A percentile compares a stretch with the other conserved stretches of the same genome.
These are phyloP conservation scores for Perodicticus potto DNA, from an alignment of 2,797 vertebrate species.

Conservation along the genomic window DNA sequence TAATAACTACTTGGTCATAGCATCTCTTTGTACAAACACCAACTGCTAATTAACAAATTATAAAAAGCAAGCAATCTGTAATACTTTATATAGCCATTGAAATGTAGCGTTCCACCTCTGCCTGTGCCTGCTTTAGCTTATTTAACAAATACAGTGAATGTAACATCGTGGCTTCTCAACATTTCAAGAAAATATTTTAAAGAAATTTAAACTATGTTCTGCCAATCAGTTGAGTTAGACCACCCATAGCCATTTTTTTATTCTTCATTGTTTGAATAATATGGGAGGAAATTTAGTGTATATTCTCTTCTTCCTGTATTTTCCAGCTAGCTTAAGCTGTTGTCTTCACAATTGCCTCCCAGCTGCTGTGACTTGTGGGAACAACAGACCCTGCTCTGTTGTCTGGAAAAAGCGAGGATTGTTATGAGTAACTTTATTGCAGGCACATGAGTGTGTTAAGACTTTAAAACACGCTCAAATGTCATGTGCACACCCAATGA, in stretches of 20 bases:
- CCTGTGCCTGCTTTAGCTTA: constrained; percentile 68
- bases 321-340: constrained; percentile 93
- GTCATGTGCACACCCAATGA: constrained; percentile 94
- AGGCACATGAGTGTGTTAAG: constrained; percentile 95
- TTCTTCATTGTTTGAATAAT: constrained; percentile 90
- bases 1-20: constrained; percentile 68
- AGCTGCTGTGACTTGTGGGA: constrained; percentile 93
- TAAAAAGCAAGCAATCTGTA: constrained; percentile 71
- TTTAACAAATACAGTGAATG: constrained; percentile 80
- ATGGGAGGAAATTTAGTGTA: constrained; percentile 90
- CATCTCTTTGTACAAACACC: constrained; percentile 67
- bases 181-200: constrained; percentile 78
- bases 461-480: constrained; percentile 94
- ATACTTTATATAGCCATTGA: constrained; percentile 59
- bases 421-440: constrained; percentile 94
- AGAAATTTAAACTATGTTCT: constrained; percentile 83
- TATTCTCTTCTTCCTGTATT: constrained; percentile 91
- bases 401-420: constrained; percentile 94
- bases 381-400: constrained; percentile 96
- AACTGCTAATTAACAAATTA: constrained; percentile 75
- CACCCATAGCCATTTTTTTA: constrained; percentile 89
- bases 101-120: constrained; percentile 68
- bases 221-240: constrained; percentile 87
- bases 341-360: constrained; percentile 94
- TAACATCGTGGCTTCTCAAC: constrained; percentile 80